These are phyloP conservation scores for Artemia sinica DNA, from an alignment of 2,888 invertebrate genomes.

Conservation along the genomic window DNA sequence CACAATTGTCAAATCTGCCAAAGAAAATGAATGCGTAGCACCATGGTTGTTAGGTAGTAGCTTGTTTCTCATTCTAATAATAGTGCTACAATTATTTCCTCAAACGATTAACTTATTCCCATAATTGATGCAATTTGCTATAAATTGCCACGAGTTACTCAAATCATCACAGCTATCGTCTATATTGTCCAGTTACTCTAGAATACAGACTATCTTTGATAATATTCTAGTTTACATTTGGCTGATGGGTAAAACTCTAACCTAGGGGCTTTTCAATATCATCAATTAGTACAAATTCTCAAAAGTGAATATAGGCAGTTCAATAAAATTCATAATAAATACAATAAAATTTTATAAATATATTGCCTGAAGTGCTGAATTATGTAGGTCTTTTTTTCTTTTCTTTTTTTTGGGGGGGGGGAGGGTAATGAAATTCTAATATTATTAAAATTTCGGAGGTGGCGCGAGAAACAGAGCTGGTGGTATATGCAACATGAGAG, in stretches of 20 bases:
- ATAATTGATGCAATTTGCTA: not conserved
- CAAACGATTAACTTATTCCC: not conserved
- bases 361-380: no score
- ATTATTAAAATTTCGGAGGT: no score
- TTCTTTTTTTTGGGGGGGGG: no score
- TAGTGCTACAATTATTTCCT: not conserved
- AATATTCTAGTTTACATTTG: conserved; percentile 1
- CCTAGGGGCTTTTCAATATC: not conserved
- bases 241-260: not conserved
- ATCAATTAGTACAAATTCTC: no score
- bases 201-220: not conserved
- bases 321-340: no score
- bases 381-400: no score
- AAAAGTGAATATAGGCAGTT: no score
- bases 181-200: no score
- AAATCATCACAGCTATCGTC: not conserved
- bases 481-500: no score
- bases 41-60: conserved; percentile 93
- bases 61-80: conserved; percentile 6
- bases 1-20: conserved; percentile 91
- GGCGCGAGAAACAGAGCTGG: no score
- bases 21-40: conserved; percentile 89
- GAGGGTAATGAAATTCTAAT: no score
- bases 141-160: not conserved
- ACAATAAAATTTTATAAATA: no score